These are phyloP conservation scores for Albula goreensis DNA, from an alignment of 2,113 vertebrate species.

Conservation along the genomic window DNA sequence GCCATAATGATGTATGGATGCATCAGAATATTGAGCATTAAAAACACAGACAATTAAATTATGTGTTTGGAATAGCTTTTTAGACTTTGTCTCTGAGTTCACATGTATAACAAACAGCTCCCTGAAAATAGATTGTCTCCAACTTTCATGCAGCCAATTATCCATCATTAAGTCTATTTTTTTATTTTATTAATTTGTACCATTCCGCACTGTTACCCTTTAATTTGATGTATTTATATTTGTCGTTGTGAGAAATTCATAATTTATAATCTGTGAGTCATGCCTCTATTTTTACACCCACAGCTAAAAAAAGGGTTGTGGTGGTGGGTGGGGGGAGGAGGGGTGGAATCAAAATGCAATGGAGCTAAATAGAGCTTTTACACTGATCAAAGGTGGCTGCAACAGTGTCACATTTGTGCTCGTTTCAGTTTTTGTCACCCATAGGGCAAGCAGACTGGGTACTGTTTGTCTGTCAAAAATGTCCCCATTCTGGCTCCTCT, in stretches of 20 bases:
- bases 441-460: background rate
- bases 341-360: constrained; percentile 24
- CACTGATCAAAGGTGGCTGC: background rate
- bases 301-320: background rate
- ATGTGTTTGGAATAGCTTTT: background rate
- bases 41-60: background rate
- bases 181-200: background rate
- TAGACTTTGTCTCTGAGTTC: background rate
- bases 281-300: background rate
- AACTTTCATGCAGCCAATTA: background rate
- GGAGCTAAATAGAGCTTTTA: constrained; percentile 12
- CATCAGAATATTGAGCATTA: background rate
- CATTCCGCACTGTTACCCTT: no score
- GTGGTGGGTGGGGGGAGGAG: background rate
- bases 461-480: background rate
- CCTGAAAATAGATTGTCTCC: background rate
- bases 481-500: background rate
- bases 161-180: background rate
- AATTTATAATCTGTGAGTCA: background rate
- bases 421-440: background rate
- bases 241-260: background rate
- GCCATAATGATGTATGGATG: background rate
- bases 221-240: background rate
- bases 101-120: background rate
- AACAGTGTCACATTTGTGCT: background rate